Evolutionary conservation across 2,113 vertebrate species (phyloP).

Genomic region (Crotalus viridis): DNA sequence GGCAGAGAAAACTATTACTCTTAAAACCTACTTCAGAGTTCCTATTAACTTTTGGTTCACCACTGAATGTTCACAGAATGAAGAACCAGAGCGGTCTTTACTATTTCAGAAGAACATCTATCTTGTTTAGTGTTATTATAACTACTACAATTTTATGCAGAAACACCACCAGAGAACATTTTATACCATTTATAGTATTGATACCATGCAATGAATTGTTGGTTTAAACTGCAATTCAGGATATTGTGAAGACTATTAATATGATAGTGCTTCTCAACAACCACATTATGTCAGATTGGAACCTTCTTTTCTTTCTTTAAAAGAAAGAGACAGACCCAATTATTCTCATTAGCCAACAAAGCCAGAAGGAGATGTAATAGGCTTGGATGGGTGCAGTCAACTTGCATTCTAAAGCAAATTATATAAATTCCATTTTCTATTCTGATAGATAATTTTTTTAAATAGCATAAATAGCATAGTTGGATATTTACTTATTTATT

Average conservation of each 20-base stretch:
- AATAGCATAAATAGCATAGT: neutral
- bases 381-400: constrained; percentile 43
- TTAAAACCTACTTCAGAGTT: neutral
- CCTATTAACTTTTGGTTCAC: neutral
- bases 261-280: neutral
- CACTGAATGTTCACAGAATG: neutral
- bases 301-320: neutral
- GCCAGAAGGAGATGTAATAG: constrained; percentile 32
- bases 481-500: constrained; percentile 9
- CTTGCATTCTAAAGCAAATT: constrained; percentile 36
- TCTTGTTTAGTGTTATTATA: neutral
- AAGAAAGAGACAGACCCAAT: neutral
- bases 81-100: neutral
- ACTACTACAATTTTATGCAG: neutral
- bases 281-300: neutral
- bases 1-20: neutral
- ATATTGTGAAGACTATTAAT: neutral
- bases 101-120: neutral
- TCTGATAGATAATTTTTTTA: constrained; percentile 28
- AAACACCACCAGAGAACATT: neutral
- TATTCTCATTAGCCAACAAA: constrained; percentile 32
- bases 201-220: neutral
- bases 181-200: neutral
- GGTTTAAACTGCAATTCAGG: neutral
- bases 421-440: neutral